These are phyloP conservation scores for Zosterops borbonicus DNA, from an alignment of 2,113 vertebrate species.

Conservation along the genomic window DNA sequence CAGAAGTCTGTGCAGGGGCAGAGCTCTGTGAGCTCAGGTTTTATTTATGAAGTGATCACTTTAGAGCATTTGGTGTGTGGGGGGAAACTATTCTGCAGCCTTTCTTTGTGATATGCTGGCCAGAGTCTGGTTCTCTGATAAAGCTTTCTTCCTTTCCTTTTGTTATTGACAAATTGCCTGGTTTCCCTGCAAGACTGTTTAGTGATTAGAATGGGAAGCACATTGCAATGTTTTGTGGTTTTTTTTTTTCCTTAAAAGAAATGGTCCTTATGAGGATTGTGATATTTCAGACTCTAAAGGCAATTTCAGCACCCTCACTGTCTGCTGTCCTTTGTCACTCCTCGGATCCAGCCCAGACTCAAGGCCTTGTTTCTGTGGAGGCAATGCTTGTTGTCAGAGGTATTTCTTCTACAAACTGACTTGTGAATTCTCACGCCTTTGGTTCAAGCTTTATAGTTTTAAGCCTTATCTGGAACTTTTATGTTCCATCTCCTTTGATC, in stretches of 20 bases:
- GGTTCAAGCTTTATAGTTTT: conserved; percentile 53
- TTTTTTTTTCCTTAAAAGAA: background rate
- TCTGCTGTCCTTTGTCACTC: conserved; percentile 45
- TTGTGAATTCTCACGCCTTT: conserved; percentile 51
- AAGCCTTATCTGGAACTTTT: conserved; percentile 69
- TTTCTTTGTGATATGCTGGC: background rate
- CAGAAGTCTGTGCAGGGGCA: conserved; percentile 11
- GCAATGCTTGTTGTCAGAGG: conserved; percentile 48
- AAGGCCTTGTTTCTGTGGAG: conserved; percentile 61
- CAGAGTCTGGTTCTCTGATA: background rate
- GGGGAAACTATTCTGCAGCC: background rate
- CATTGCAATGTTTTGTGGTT: background rate
- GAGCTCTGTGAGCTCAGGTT: background rate
- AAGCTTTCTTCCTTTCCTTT: background rate
- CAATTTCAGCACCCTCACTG: background rate
- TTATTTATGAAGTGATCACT: background rate
- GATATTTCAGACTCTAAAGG: conserved; percentile 1
- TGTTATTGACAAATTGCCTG: background rate
- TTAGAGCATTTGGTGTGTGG: background rate
- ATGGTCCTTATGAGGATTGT: background rate
- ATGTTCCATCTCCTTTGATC: conserved; percentile 71
- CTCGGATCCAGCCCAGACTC: background rate
- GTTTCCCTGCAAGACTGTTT: background rate
- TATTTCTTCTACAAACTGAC: conserved; percentile 67
- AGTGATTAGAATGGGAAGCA: background rate